These are phyloP conservation scores for Nannobrachium achirus DNA, from an alignment of 2,113 vertebrate species.

Conservation along the genomic window DNA sequence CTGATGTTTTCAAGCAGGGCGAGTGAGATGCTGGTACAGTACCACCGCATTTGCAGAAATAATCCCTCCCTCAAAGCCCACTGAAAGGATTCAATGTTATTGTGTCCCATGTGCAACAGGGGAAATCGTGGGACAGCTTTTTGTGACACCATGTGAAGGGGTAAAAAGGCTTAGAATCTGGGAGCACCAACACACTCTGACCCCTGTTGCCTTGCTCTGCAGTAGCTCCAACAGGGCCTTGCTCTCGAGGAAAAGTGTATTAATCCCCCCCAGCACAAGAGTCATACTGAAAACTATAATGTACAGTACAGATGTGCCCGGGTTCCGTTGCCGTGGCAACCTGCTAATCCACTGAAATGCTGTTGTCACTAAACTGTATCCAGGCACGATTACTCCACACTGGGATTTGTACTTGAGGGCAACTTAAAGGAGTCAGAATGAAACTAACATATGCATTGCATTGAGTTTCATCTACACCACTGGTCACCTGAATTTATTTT, in stretches of 20 bases:
- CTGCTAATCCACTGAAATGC: constrained; percentile 73
- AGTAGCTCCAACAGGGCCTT: constrained; percentile 17
- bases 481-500: background rate
- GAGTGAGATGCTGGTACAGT: constrained; percentile 46
- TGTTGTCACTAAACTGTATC: constrained; percentile 67
- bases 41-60: constrained; percentile 54
- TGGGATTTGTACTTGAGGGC: constrained; percentile 62
- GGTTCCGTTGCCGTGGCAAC: constrained; percentile 72
- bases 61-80: constrained; percentile 53
- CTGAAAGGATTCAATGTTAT: constrained; percentile 42
- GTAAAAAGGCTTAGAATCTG: constrained; percentile 5
- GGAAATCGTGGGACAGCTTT: background rate
- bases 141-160: background rate
- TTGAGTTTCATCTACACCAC: constrained; percentile 30
- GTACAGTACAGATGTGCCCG: constrained; percentile 59
- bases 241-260: constrained; percentile 58
- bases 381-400: constrained; percentile 63
- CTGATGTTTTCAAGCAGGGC: constrained; percentile 65
- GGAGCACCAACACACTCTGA: constrained; percentile 18
- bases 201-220: constrained; percentile 10
- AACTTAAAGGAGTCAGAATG: constrained; percentile 54
- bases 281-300: constrained; percentile 63
- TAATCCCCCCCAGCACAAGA: constrained; percentile 29
- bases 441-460: constrained; percentile 47
- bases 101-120: constrained; percentile 31